phyloP scores from a whole-genome alignment of 2,888 invertebrate genomes.

The Nomada goodeniana region DNA sequence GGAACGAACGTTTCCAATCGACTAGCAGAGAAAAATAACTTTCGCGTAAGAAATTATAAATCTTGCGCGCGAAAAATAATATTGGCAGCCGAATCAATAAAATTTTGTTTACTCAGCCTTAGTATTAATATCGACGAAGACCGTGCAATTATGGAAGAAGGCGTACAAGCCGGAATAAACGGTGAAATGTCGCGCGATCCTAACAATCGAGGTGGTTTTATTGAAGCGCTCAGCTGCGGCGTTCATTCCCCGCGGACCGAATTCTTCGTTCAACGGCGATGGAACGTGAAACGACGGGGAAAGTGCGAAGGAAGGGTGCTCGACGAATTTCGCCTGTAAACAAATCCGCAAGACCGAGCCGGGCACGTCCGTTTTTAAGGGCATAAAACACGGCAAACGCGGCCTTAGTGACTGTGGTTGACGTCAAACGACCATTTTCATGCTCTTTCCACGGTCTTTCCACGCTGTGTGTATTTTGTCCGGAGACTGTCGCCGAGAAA shows the following conservation, averaged over 20 bases:
- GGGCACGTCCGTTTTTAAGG: constrained; percentile 35
- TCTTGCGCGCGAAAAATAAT: too few relatives aligned
- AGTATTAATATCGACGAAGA: neutral
- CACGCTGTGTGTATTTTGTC: constrained; percentile 18
- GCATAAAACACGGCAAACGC: constrained; percentile 20
- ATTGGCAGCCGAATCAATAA: too few relatives aligned
- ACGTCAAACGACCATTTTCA: constrained; percentile 62
- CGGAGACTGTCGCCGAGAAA: constrained; percentile 20
- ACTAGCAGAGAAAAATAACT: too few relatives aligned
- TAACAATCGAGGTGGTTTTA: neutral
- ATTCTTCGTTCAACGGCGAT: neutral
- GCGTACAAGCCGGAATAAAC: neutral
- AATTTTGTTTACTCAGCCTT: too few relatives aligned
- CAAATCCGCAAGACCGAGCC: constrained; percentile 29
- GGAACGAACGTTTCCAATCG: too few relatives aligned
- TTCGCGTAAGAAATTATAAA: too few relatives aligned
- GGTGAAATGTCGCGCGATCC: neutral
- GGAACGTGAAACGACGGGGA: constrained; percentile 9
- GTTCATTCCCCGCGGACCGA: neutral
- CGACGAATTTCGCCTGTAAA: constrained; percentile 49
- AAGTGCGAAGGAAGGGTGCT: neutral
- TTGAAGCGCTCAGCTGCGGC: neutral
- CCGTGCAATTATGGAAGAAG: neutral
- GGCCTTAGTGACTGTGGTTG: constrained; percentile 29
- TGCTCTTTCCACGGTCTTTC: constrained; percentile 25